Evolutionary conservation across 2,113 vertebrate genomes (phyloP).

Genomic region (Carollia perspicillata): DNA sequence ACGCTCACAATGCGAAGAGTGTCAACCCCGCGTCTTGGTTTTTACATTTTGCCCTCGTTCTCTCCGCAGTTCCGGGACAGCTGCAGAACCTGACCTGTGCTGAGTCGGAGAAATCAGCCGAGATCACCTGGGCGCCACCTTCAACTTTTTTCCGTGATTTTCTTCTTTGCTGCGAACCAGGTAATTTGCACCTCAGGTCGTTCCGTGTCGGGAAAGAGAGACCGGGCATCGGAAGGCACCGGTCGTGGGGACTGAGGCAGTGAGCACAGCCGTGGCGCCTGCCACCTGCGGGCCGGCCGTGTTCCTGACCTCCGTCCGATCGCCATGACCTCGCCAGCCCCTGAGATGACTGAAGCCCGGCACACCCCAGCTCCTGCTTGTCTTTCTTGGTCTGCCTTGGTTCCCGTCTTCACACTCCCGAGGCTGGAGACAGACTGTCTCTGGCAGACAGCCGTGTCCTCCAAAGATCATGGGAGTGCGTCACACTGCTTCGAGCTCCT

Average conservation of each 20-base stretch:
- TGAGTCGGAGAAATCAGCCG: accelerated
- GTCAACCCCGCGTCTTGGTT: neutral
- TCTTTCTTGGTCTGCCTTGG: neutral
- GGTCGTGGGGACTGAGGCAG: neutral
- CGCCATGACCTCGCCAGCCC: neutral
- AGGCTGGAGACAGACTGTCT: neutral
- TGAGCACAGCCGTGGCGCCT: too few species aligned
- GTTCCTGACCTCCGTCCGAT: neutral
- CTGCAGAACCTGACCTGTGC: accelerated
- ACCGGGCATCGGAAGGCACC: neutral
- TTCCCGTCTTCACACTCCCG: neutral
- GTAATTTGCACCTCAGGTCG: constrained; percentile 27
- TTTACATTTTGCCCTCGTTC: constrained; percentile 2
- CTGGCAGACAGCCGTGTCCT: neutral
- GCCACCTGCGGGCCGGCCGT: too few species aligned
- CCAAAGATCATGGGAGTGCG: neutral
- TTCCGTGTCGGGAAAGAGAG: neutral
- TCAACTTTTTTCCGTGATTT: accelerated
- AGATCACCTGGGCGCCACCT: accelerated
- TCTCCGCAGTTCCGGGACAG: constrained; percentile 59
- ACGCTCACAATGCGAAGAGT: neutral
- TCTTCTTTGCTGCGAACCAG: accelerated
- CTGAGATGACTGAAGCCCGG: neutral
- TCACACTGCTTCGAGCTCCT: neutral
- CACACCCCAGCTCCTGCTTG: neutral